Base-by-base conservation (phyloP, 2,797 vertebrate genomes). In the Sebastes cheni region DNA sequence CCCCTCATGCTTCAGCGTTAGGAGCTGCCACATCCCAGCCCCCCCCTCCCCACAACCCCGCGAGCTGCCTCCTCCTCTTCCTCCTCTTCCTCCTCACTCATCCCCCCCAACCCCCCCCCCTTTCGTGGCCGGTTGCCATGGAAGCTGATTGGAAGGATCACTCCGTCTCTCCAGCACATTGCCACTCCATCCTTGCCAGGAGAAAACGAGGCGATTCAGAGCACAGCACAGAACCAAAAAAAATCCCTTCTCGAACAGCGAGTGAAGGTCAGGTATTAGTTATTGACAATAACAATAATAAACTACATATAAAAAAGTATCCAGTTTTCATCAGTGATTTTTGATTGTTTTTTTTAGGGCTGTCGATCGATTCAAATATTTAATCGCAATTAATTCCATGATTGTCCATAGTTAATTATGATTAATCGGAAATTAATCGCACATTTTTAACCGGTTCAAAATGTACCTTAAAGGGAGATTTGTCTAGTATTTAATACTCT, bases 131-230 rank as follows among this genome's bases (percentile, higher is more conserved):
- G 74, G 93, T 93, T 94, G 91, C 93, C 92, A 94, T 93, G 91
- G 93, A 90, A 92, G 92, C 93, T 94, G 93, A 94, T 94, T 94
- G 93, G 91, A 84, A 86, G 84, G 86, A 85, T 88, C 82, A 64
- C 83, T 93, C 88, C 4, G 85, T 79, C 88, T 91, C 90, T 86
- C 77, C 83, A 54, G 82, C 77, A 89, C 86, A 72, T 84, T 84
- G 69, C 82, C 68, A 30, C 89, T 88, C 79, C 78, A 83, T 88
- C 81, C 75, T 77, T 70, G 67, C 82, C 75, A 64, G 76, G 75
- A 88, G 85, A 85, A 88, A 89, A 78, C 79, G 74, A 68, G 81
- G 62, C 62, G 54, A 84, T 64, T 80, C 67, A 60, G 66, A 89
- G 59, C 74, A 54, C 4, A 30, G 81, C 65, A 80, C 36, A 67